Conservation (phyloP, 2,113 vertebrate genomes). For the Campylomormyrus numenius region DNA sequence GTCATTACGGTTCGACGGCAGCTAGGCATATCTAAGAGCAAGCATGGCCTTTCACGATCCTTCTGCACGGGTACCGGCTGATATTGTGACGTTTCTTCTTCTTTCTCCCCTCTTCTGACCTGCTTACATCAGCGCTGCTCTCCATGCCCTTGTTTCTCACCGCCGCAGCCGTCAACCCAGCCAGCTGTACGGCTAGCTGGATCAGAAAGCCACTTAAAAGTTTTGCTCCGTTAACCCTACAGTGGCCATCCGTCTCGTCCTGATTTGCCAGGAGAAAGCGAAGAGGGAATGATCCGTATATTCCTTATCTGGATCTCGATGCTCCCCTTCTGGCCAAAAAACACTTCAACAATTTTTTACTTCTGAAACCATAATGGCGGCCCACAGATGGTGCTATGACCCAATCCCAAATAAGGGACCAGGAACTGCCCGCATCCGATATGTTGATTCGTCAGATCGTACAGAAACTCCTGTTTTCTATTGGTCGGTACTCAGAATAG, state of each 20-base stretch:
- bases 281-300: not conserved
- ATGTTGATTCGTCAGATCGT: not conserved
- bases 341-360: conserved; percentile 5
- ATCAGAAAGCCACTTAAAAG: not conserved
- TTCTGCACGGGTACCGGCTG: not conserved
- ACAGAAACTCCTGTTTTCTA: not conserved
- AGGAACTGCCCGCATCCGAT: not conserved
- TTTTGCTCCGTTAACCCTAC: not conserved
- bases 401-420: not conserved
- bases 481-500: not conserved
- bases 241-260: not conserved
- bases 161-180: not conserved
- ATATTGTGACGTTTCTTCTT: not conserved
- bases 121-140: not conserved
- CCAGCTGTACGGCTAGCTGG: not conserved
- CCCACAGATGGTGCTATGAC: conserved; percentile 3
- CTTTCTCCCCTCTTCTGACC: not conserved
- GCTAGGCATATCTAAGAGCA: not conserved
- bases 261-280: not conserved
- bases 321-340: conserved; percentile 15
- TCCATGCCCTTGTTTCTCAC: not conserved
- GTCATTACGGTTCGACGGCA: not conserved
- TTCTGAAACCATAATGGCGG: conserved; percentile 21
- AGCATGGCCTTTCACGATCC: not conserved
- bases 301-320: not conserved